A percentile compares a stretch with the other conserved stretches of the same genome.
Evolutionary conservation across 2,797 vertebrate species (phyloP).

Genomic region (Hozukius guyotensis): DNA sequence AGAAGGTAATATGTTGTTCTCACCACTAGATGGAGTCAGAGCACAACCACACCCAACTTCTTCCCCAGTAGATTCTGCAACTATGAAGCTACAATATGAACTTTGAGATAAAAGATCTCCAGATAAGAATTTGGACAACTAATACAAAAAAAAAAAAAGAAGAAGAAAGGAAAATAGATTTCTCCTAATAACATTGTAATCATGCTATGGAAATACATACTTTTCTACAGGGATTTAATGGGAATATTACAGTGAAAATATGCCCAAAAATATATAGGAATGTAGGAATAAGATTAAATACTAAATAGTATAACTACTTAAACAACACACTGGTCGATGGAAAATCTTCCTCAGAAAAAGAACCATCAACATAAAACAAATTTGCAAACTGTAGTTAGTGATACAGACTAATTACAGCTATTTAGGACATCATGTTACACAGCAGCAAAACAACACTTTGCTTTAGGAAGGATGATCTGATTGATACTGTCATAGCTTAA

Average conservation of each 20-base stretch:
- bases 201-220: not conserved
- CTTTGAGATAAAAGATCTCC: not conserved
- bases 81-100: not conserved
- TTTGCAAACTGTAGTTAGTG: too few relatives aligned
- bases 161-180: too few relatives aligned
- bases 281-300: not conserved
- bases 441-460: not conserved
- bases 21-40: slow-evolving; percentile 67
- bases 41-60: slow-evolving; percentile 5
- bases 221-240: not conserved
- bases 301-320: not conserved
- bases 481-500: not conserved
- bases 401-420: too few relatives aligned
- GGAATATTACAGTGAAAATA: not conserved
- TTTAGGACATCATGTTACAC: not conserved
- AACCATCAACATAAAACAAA: too few relatives aligned
- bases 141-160: too few relatives aligned
- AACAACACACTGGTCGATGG: not conserved
- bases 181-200: too few relatives aligned
- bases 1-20: not conserved
- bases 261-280: not conserved
- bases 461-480: not conserved
- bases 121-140: not conserved
- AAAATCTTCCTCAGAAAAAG: not conserved
- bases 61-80: not conserved